Evolutionary conservation across 23 tunicate species (phyloP), one percentile per base, ranked within the genome.

Genomic region (Botrylloides violaceus): DNA sequence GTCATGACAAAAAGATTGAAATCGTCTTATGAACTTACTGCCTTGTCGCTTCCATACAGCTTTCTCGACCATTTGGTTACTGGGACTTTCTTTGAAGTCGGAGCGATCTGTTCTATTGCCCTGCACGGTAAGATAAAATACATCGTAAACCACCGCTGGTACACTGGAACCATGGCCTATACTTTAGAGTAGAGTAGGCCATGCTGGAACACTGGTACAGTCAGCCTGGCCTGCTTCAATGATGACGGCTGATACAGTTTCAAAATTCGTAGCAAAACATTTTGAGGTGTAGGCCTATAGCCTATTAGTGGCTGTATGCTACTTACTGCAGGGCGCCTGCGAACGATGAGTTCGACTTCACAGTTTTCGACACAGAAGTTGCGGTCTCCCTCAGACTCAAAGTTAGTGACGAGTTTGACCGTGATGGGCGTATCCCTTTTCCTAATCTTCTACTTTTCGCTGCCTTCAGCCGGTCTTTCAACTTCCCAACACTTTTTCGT

Each of bases 41-140:
- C 87, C 57, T 82, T 82, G 43, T 82, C 80, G 66, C 87, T 82
- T 57, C 87, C 87, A 34, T 75, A 82, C 19, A 75, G 66, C 36
- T 82, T 82, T 25, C 76, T 29, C 28, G 87, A 82, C 87, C 87
- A 82, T 66, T 82, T 82, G 18, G 87, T 36, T 25, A 82, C 29
- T 25, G 56, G 74, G 1, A 68, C 58, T 37, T 39, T 68, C 22
- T 63, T 63, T 3, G 70, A 19, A 27, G 70, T 31, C 29, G 70
- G 70, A 19, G 70, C 29, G 7, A 63, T 29, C 6, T 63, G 19
- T 63, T 63, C 70, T 19, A 63, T 33, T 43, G 53, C 53, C 53
- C 53, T 43, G 53, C n/a, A n/a, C n/a, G n/a, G n/a, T n/a, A n/a
- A n/a, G n/a, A n/a, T n/a, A n/a, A n/a, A n/a, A n/a, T n/a, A n/a